Percentiles rank a stretch among this genome's conserved stretches.
phyloP scores from a whole-genome alignment of 2,888 invertebrate species.

The Iselma pallidipennis region DNA sequence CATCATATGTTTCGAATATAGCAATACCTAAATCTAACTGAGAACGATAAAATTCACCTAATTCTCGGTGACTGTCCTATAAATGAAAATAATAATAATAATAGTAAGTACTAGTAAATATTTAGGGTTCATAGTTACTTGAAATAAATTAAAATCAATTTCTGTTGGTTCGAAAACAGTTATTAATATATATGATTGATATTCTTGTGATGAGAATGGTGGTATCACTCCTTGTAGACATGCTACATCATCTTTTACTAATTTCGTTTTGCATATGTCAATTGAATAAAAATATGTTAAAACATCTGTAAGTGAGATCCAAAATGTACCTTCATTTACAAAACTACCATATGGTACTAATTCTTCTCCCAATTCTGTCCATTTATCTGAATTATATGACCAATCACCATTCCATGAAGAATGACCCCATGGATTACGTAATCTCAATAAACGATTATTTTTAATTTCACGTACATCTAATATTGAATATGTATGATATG shows the following conservation, averaged over 20 bases:
- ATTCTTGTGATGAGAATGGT: slow-evolving; percentile 78
- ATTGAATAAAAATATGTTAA: slow-evolving; percentile 96
- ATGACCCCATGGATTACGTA: slow-evolving; percentile 97
- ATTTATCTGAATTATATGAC: slow-evolving; percentile 77
- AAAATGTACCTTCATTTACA: slow-evolving; percentile 89
- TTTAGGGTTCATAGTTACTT: slow-evolving; percentile 51
- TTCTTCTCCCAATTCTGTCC: slow-evolving; percentile 73
- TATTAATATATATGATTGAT: slow-evolving; percentile 82
- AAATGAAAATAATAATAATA: slow-evolving; percentile 12
- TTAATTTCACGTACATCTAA: slow-evolving; percentile 85
- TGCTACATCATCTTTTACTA: slow-evolving; percentile 86
- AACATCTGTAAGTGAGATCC: slow-evolving; percentile 96
- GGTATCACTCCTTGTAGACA: slow-evolving; percentile 82
- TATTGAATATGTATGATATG: slow-evolving; percentile 96
- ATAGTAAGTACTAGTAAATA: not conserved
- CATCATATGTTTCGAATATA: slow-evolving; percentile 77
- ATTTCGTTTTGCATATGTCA: slow-evolving; percentile 97
- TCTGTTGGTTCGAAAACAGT: slow-evolving; percentile 95
- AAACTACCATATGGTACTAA: slow-evolving; percentile 77
- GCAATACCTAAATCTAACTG: slow-evolving; percentile 91
- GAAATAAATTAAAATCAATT: slow-evolving; percentile 95
- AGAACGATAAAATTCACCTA: slow-evolving; percentile 86
- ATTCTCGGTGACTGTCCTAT: slow-evolving; percentile 64
- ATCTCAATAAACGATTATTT: slow-evolving; percentile 76
- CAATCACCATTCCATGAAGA: slow-evolving; percentile 98